Conservation (phyloP, 2,888 invertebrate species). For the Machimus atricapillus region DNA sequence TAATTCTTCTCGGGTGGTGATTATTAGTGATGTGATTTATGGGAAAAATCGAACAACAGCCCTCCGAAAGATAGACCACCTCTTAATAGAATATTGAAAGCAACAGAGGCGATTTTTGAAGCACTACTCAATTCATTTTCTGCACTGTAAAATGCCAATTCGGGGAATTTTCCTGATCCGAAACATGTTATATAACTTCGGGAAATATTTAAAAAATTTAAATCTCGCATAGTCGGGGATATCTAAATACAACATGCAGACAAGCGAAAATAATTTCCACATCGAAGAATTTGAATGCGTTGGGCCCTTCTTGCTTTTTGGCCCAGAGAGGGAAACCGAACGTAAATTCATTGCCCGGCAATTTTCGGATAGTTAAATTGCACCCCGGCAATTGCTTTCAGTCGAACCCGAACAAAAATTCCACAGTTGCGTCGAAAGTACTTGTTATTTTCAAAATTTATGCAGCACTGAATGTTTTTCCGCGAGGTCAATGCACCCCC, state of each 20-base stretch:
- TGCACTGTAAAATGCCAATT: background rate
- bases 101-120: background rate
- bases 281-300: background rate
- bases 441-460: background rate
- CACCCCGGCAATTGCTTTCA: background rate
- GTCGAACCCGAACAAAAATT: background rate
- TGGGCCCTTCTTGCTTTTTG: background rate
- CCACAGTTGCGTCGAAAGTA: background rate
- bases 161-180: background rate
- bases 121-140: background rate
- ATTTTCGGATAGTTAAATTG: background rate
- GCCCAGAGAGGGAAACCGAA: background rate
- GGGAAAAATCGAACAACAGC: background rate
- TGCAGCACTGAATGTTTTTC: background rate
- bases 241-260: background rate
- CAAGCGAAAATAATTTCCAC: background rate
- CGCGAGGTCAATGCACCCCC: background rate
- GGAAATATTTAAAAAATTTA: background rate
- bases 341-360: background rate
- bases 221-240: background rate
- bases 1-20: background rate
- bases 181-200: background rate
- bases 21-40: background rate
- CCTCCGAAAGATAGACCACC: background rate
- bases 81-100: background rate